A percentile compares a stretch with the other conserved stretches of the same genome.
Conservation (phyloP, 2,797 vertebrate species). For the Aphelocoma californica region DNA sequence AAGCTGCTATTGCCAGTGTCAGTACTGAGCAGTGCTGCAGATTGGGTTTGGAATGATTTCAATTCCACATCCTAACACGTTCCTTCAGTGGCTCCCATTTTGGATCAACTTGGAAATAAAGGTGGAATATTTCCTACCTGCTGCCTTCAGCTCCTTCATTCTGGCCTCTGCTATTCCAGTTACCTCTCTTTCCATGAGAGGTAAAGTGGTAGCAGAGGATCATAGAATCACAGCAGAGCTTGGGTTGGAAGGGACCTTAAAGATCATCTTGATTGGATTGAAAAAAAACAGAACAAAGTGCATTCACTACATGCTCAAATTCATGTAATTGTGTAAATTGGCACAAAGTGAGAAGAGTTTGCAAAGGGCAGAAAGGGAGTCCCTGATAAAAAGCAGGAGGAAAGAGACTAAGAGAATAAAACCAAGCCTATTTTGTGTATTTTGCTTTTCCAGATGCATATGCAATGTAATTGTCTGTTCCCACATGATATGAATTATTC, state of each 20-base stretch:
- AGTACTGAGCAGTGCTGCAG: background rate
- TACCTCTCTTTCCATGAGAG: rapidly evolving
- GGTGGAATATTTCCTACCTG: background rate
- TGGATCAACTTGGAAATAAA: background rate
- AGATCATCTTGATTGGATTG: background rate
- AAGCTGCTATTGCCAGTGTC: background rate
- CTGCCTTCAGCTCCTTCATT: background rate
- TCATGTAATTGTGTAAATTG: background rate
- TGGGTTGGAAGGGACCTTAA: background rate
- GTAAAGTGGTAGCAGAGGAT: background rate
- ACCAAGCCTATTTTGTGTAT: background rate
- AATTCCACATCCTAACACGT: background rate
- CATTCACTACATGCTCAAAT: background rate
- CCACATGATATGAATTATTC: background rate
- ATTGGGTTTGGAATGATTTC: background rate
- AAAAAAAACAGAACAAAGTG: background rate
- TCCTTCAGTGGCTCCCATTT: background rate
- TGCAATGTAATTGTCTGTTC: background rate
- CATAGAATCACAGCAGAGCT: background rate
- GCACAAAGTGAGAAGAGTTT: background rate
- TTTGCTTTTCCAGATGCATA: background rate
- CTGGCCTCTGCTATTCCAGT: background rate
- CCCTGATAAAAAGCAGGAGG: background rate
- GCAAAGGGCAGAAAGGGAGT: background rate
- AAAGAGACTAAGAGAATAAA: background rate